Evolutionary conservation across 2,113 vertebrate species (phyloP).

Genomic region (Mobula hypostoma): DNA sequence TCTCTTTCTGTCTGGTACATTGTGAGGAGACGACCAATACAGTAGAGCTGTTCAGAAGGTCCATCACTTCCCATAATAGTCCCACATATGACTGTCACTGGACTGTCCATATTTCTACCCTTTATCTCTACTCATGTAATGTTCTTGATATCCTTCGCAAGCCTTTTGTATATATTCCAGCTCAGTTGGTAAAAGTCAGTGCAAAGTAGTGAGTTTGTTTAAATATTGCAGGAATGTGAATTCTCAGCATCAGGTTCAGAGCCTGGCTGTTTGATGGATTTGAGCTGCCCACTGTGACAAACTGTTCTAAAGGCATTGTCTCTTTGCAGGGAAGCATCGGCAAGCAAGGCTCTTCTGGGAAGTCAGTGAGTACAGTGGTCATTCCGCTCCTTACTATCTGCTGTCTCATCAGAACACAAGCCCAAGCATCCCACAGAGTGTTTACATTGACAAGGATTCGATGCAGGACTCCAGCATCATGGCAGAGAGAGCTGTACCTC

Average conservation of each 20-base stretch:
- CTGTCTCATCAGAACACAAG: not conserved
- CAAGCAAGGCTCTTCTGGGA: not conserved
- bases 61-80: not conserved
- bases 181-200: not conserved
- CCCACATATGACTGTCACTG: not conserved
- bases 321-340: constrained; percentile 1
- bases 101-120: not conserved
- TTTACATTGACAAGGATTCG: not conserved
- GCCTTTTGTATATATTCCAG: not conserved
- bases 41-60: too few species aligned
- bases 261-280: too few species aligned
- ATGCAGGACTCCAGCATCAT: not conserved
- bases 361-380: not conserved
- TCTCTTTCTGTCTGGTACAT: too few species aligned
- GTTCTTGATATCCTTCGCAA: not conserved
- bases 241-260: too few species aligned
- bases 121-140: not conserved
- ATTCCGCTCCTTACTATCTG: not conserved
- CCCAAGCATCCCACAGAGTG: not conserved
- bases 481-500: not conserved
- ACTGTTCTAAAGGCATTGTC: not conserved
- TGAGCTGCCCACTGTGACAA: not conserved
- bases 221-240: not conserved
- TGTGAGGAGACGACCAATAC: too few species aligned
- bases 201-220: not conserved